Percentiles rank a stretch among this genome's conserved stretches.
phyloP scores from a whole-genome alignment of 23 tunicate genomes.

The Pegea sp. region DNA sequence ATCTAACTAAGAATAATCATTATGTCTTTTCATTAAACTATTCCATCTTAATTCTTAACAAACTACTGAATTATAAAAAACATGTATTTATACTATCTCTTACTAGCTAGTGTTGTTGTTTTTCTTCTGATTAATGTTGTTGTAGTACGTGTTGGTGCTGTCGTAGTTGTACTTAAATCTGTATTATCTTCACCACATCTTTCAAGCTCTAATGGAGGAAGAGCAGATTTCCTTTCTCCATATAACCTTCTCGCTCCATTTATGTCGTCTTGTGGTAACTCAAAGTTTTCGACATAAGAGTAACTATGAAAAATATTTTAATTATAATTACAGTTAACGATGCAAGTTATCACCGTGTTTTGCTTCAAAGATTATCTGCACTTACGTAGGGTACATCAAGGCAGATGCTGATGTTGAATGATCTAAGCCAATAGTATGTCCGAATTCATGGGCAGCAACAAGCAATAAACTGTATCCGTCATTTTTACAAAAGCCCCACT shows the following conservation, averaged over 20 bases:
- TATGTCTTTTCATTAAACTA: no score
- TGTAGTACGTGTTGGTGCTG: no score
- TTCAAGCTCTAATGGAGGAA: slow-evolving; percentile 42
- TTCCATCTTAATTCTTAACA: no score
- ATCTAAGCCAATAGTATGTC: slow-evolving; percentile 89
- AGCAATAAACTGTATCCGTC: slow-evolving; percentile 61
- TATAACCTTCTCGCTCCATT: slow-evolving; percentile 41
- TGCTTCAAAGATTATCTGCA: not conserved
- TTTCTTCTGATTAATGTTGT: no score
- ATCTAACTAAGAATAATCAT: no score
- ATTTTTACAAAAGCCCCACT: slow-evolving; percentile 77
- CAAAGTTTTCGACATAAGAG: slow-evolving; percentile 23
- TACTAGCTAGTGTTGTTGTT: no score
- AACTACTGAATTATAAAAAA: no score
- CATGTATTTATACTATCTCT: no score
- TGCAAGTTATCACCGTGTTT: no score
- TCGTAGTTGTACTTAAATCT: no score
- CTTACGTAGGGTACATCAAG: slow-evolving; percentile 89
- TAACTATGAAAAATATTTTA: no score
- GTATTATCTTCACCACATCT: slow-evolving; percentile 59
- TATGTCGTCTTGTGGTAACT: slow-evolving; percentile 51
- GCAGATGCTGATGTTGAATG: slow-evolving; percentile 52
- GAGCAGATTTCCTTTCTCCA: slow-evolving; percentile 18
- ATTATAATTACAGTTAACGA: no score
- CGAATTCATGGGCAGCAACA: slow-evolving; percentile 94